Base-by-base conservation (phyloP, 2,888 invertebrate genomes). In the Lathronympha strigana region DNA sequence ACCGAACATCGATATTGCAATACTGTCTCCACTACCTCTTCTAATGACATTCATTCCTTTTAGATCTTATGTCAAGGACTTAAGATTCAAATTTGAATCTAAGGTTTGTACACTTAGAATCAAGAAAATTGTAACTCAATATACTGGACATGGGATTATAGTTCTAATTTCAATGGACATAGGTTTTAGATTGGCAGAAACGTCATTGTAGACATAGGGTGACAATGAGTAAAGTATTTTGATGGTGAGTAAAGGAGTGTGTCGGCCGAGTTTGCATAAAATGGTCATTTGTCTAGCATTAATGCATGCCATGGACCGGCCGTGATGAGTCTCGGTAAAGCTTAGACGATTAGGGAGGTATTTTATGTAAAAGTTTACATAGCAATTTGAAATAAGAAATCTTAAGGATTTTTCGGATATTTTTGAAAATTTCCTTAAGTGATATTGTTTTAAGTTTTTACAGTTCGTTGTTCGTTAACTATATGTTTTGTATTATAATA, bases 251-350 rank as follows among this genome's bases (percentile, higher is more conserved):
- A 76, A 82, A 86, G 84, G 84, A 85, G 87, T 84, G 85, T 81
- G 82, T 76, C 74, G 80, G 83, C 86, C 69, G 71, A 67, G 81
- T 90, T 91, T 86, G 91, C 91, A 91, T 91, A 91, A 90, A 91
- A 88, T 83, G 84, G 80, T 87, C 90, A 86, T 91, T 91, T 91
- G 88, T 91, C 91, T 90, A 73, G 74, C 83, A 83, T 87, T 90
- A 86, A 89, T 86, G 88, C 84, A 80, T 72, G 72, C 82, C 28
- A n/a, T 57, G 63, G 54, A 21, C 63, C 54, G 68, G 49, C 66
- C 47, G 66, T 69, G 67, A 69, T 69, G 61, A 51, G 45, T 45
- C 53, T 51, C 49, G 62, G 67, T 45, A 58, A 67, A 54, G 66
- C 47, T 49, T 40, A 33, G 57, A 53, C 21, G 53, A 23, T 28